Evolutionary conservation across 30 jellyfish, hydroid and myxozoan genomes (phyloP), one percentile per base, ranked within the genome.

Genomic region (Haliclystus octoradiatus): DNA sequence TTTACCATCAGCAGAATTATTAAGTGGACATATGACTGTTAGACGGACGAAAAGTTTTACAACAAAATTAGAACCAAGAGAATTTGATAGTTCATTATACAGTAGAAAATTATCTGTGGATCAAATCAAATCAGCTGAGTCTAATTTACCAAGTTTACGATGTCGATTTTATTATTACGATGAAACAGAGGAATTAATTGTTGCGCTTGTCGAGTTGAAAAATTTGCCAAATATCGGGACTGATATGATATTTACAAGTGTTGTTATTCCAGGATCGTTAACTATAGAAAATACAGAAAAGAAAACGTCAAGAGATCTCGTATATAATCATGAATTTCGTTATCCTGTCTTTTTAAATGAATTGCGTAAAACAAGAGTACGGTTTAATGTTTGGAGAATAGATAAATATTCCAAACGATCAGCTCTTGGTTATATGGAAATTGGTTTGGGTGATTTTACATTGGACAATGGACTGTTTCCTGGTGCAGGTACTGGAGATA

Each of bases 321-420:
- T 77, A 22, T 81, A 78, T 77, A 81, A 82, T 40, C 84, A 89
- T 62, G 70, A 72, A 22, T 72, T 74, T 68, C 70, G 49, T 1
- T 89, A 75, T 50, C 78, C 79, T 13, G 24, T 74, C 34, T 60
- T 71, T 0, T 53, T 15, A 3, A 78, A 64, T 1, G 83, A 46
- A 0, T 28, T 82, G 75, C 32, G 49, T 47, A 49, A 22, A 3
- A 49, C 83, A 14, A 63, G 30, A 27, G 30, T 81, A 23, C 81
- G 80, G 70, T 82, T 89, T 34, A 89, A 89, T 50, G 82, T 89
- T 14, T 89, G 98, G 98, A 71, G 52, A 28, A 52, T 80, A 28
- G 95, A 89, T 64, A 72, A 75, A 60, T 77, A 74, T 33, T 80
- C 98, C 25, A 72, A 71, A 19, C 80, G 75, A 63, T 9, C 13